These are phyloP conservation scores for Diarsia mendica DNA, from an alignment of 2,888 invertebrate species.

Conservation along the genomic window DNA sequence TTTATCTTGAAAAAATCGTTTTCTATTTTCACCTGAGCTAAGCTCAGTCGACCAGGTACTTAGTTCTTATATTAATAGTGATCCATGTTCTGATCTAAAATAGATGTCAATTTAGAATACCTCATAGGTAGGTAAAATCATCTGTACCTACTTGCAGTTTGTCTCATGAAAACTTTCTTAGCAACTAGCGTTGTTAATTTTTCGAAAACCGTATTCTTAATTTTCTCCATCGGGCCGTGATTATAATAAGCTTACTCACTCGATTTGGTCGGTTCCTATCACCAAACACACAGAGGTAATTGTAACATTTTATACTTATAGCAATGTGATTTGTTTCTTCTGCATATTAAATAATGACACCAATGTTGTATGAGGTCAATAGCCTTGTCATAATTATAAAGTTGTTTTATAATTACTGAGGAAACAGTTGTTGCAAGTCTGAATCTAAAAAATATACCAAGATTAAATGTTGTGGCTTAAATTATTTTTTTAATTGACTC, in stretches of 20 bases:
- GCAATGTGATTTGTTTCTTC: constrained; percentile 3
- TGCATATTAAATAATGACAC: background rate
- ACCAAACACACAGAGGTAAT: constrained; percentile 32
- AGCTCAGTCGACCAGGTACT: too few species aligned
- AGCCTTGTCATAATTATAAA: background rate
- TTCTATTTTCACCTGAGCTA: too few species aligned
- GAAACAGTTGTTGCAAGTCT: background rate
- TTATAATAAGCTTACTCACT: constrained; percentile 34
- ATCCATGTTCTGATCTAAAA: background rate
- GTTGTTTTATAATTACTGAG: background rate
- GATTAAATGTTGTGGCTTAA: background rate
- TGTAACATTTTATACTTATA: constrained; percentile 21
- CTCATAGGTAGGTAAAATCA: background rate
- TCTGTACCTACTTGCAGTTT: background rate
- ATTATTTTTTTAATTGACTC: too few species aligned
- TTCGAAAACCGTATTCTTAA: background rate
- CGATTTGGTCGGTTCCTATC: constrained; percentile 30
- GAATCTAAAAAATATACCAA: background rate
- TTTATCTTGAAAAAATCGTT: too few species aligned
- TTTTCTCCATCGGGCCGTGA: constrained; percentile 24
- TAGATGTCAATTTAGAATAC: background rate
- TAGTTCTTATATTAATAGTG: background rate
- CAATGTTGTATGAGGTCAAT: background rate
- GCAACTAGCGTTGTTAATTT: too few species aligned
- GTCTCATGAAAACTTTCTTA: background rate